phyloP scores from a whole-genome alignment of 2,113 vertebrate species.

The Myodes glareolus region DNA sequence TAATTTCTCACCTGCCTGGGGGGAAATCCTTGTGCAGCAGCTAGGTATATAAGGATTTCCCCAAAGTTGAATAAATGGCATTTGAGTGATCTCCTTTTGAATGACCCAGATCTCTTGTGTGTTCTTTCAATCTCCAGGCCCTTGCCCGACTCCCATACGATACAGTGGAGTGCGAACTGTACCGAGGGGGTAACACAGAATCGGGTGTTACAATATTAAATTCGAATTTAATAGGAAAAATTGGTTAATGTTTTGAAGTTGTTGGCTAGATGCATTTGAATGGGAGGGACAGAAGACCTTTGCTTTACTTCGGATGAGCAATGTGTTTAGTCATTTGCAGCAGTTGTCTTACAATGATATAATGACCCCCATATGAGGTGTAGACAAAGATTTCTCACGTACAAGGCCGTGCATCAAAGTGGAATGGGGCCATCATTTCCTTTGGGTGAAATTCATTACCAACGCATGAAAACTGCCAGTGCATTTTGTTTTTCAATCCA shows the following conservation, averaged over 20 bases:
- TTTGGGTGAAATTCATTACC: conserved; percentile 64
- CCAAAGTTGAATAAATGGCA: too few species aligned
- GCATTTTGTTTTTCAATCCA: conserved; percentile 62
- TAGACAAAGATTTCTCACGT: conserved; percentile 33
- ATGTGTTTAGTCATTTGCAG: conserved; percentile 60
- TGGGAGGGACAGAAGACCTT: neutral
- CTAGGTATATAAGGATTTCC: too few species aligned
- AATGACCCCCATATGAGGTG: neutral
- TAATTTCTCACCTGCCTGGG: too few species aligned
- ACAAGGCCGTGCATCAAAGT: neutral
- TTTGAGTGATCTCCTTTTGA: too few species aligned
- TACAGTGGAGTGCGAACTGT: too few species aligned
- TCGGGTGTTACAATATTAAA: neutral
- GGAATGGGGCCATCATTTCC: conserved; percentile 65
- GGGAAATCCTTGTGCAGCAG: too few species aligned
- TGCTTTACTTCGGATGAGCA: conserved; percentile 28
- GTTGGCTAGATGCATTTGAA: neutral
- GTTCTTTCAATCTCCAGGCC: too few species aligned
- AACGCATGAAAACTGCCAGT: conserved; percentile 54
- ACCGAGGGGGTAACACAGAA: too few species aligned
- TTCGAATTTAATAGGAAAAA: neutral
- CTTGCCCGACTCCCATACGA: too few species aligned
- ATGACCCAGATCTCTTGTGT: too few species aligned
- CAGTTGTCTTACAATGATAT: conserved; percentile 3
- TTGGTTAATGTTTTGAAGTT: neutral